Conservation (phyloP, 2,797 vertebrate species). For the Pangasius sanitwongsei region DNA sequence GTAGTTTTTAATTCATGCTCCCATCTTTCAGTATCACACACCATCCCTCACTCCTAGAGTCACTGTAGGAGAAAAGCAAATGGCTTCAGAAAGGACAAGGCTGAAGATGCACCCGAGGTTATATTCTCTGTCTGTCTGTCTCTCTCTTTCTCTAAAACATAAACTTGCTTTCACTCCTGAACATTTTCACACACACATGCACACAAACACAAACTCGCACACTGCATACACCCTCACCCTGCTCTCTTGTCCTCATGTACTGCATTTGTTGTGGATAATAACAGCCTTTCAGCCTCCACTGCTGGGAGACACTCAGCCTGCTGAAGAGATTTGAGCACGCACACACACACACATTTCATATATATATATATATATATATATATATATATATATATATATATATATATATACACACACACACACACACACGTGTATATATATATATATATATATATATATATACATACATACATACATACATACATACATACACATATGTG, state of each 20-base stretch:
- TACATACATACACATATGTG: too few species aligned
- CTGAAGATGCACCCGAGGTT: background rate
- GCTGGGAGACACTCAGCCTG: slow-evolving; percentile 20
- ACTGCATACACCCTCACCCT: slow-evolving; percentile 16
- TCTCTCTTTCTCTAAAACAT: background rate
- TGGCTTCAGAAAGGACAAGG: background rate
- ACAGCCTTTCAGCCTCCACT: slow-evolving; percentile 44
- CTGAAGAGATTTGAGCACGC: background rate
- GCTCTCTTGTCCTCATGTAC: slow-evolving; percentile 25
- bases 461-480: background rate
- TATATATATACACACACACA: background rate
- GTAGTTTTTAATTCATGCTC: background rate
- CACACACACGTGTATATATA: background rate
- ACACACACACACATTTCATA: background rate
- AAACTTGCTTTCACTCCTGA: slow-evolving; percentile 17
- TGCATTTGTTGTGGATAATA: slow-evolving; percentile 50
- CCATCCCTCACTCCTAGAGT: background rate
- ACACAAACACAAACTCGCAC: slow-evolving; percentile 4
- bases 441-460: background rate
- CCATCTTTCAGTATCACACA: background rate
- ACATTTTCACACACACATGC: slow-evolving; percentile 1
- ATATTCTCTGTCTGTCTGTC: background rate
- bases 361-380: background rate
- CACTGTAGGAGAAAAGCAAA: background rate
- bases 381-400: background rate